Evolutionary conservation across 2,113 vertebrate species (phyloP), one percentile per base, ranked within the genome.

Genomic region (Anser cygnoides): DNA sequence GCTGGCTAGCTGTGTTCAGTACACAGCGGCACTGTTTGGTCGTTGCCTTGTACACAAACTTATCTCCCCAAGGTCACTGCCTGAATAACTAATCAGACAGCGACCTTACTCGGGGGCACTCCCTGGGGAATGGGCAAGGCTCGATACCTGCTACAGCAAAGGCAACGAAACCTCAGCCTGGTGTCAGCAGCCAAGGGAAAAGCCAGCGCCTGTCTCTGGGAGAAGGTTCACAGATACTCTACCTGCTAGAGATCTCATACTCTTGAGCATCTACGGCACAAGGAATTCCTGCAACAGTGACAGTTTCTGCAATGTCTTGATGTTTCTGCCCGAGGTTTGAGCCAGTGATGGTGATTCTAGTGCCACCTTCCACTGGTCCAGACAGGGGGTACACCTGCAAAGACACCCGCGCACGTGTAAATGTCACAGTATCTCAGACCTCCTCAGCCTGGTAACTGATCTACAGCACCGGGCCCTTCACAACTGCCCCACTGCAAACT

Each of bases 211-310:
- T 95, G 92, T 78, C 93, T 85, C 92, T 87, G 74, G 71, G 77
- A 95, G 89, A 44, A 91, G 87, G 90, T 74, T 91, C 71, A 87
- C 89, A 93, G 93, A 97, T 97, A 97, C 96, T 96, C 96, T 98
- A 99, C 99, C 99, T 99, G 97, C 99, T 99, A 63, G 99, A 99
- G 91, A 99, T 98, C 96, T 99, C 98, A 29, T 99, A 99, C 76
- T 98, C 98, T 91, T 93, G 96, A 68, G 97, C 96, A 68, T 98
- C 98, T 94, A 99, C 99, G 4, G 94, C 93, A 96, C 99, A 99
- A 72, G 98, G 97, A 78, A 99, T 98, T 46, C 98, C 98, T 14
- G 99, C 99, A 83, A 99, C 99, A 10, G 83, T 97, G 92, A 99
- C 99, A 15, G 98, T 99, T 96, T 98, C 96, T 77, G 98, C 97